Conservation (phyloP, 2,797 vertebrate species). For the Sitta carolinensis region DNA sequence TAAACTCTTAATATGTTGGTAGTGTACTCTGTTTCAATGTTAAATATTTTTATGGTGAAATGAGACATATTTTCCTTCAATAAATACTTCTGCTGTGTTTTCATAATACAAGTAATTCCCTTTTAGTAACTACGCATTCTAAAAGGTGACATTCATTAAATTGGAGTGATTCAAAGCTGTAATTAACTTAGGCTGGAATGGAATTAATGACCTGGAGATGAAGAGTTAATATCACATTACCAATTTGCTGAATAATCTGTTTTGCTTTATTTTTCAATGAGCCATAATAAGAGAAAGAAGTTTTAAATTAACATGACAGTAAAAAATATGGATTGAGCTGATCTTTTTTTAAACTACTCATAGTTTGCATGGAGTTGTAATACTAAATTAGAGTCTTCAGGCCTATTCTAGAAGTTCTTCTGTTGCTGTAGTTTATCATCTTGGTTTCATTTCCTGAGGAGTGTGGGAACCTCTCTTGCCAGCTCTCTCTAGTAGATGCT, state of each 20-base stretch:
- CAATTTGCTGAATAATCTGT: neutral
- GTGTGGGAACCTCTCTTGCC: neutral
- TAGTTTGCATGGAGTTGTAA: neutral
- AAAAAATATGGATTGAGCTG: neutral
- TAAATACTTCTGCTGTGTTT: neutral
- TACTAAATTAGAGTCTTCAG: neutral
- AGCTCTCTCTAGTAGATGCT: neutral
- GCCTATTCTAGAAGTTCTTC: neutral
- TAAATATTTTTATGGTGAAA: neutral
- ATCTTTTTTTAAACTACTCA: neutral
- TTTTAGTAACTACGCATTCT: neutral
- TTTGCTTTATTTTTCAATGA: neutral
- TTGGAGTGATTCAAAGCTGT: neutral
- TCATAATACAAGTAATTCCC: neutral
- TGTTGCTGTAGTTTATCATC: neutral
- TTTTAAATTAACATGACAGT: neutral
- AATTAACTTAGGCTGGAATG: neutral
- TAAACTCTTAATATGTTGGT: neutral
- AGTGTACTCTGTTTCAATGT: neutral
- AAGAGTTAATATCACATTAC: neutral
- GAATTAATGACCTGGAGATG: conserved; percentile 1
- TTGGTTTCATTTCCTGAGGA: neutral
- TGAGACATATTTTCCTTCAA: neutral
- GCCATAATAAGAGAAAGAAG: neutral
- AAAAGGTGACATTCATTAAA: neutral